Evolutionary conservation across 1,140 invertebrate genomes (phyloP).

Genomic region (Apis florea): DNA sequence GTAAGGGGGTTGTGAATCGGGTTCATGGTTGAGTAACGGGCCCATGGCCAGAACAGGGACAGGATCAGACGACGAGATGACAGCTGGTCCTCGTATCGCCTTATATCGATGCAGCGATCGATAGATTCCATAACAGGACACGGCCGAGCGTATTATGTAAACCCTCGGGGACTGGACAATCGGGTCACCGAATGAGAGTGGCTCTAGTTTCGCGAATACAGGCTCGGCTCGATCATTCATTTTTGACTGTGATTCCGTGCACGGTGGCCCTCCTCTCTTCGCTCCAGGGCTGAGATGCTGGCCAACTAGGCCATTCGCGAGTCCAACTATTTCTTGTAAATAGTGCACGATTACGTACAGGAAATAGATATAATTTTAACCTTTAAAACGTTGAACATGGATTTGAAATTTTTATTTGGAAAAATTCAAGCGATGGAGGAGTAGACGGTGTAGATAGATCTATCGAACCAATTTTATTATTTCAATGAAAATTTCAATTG

Average conservation of each 20-base stretch:
- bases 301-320: background rate
- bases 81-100: slow-evolving; percentile 64
- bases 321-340: too few species aligned
- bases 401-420: too few species aligned
- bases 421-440: too few species aligned
- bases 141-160: slow-evolving; percentile 67
- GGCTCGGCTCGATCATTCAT: slow-evolving; percentile 13
- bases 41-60: slow-evolving; percentile 62
- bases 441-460: too few species aligned
- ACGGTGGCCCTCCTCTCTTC: background rate
- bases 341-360: too few species aligned
- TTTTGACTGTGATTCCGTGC: background rate
- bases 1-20: slow-evolving; percentile 67
- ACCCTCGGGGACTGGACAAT: slow-evolving; percentile 61
- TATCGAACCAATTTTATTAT: too few species aligned
- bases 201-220: slow-evolving; percentile 50
- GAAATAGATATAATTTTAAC: too few species aligned
- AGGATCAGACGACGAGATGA: slow-evolving; percentile 60
- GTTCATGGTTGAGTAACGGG: slow-evolving; percentile 73
- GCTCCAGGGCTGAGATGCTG: too few species aligned
- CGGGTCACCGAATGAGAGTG: slow-evolving; percentile 50
- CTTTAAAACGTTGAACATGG: too few species aligned
- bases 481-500: too few species aligned
- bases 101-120: slow-evolving; percentile 71
- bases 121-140: slow-evolving; percentile 73